A percentile compares a stretch with the other conserved stretches of the same genome.
Conservation (phyloP, 2,797 vertebrate genomes). For the Hoplostethus atlanticus region DNA sequence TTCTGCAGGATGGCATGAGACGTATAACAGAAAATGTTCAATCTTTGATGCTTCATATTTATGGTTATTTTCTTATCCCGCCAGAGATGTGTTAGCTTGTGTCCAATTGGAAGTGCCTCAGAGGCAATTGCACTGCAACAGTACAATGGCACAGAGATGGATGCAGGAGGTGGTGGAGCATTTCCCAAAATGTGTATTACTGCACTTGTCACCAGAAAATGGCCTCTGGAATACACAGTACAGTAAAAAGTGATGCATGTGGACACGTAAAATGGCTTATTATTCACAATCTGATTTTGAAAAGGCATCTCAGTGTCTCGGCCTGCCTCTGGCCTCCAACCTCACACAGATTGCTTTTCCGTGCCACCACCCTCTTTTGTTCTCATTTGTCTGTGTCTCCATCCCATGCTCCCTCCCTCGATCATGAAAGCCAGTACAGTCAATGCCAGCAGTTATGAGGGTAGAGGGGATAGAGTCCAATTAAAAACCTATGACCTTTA, state of each 20-base stretch:
- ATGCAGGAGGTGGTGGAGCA: constrained; percentile 50
- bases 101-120: constrained; percentile 43
- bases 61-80: constrained; percentile 37
- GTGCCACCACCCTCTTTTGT: constrained; percentile 28
- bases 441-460: constrained; percentile 31
- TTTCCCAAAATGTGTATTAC: constrained; percentile 59
- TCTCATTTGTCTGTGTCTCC: constrained; percentile 16
- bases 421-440: constrained; percentile 37
- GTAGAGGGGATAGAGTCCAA: constrained; percentile 47
- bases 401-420: background rate
- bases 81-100: constrained; percentile 33
- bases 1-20: constrained; percentile 1
- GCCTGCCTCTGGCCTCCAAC: constrained; percentile 32
- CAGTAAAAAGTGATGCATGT: constrained; percentile 62
- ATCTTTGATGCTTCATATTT: constrained; percentile 46
- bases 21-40: constrained; percentile 40
- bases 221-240: constrained; percentile 48
- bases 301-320: constrained; percentile 35
- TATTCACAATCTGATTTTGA: constrained; percentile 61
- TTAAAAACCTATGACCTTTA: constrained; percentile 64
- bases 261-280: constrained; percentile 58
- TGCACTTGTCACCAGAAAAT: constrained; percentile 45
- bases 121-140: constrained; percentile 21
- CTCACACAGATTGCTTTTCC: constrained; percentile 48
- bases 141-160: constrained; percentile 40